Percentiles rank a stretch among this genome's conserved stretches.
Evolutionary conservation across 2,113 vertebrate species (phyloP).

Genomic region (Etheostoma spectabile): DNA sequence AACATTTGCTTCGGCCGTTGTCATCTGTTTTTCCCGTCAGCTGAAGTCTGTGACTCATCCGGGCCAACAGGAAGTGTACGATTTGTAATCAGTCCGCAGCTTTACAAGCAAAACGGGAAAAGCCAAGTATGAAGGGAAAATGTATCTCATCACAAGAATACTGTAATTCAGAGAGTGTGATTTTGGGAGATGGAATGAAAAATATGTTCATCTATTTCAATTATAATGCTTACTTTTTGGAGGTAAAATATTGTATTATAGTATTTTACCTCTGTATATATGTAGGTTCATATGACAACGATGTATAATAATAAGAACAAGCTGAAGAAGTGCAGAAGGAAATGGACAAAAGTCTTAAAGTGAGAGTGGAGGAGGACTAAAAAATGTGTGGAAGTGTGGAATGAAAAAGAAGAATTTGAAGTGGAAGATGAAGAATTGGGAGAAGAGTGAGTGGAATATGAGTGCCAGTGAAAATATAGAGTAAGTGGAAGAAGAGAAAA

Average conservation of each 20-base stretch:
- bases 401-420: neutral
- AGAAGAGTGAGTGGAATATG: neutral
- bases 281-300: no score
- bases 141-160: slow-evolving; percentile 9
- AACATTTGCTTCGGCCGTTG: slow-evolving; percentile 16
- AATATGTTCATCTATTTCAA: neutral
- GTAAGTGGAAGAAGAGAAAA: neutral
- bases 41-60: slow-evolving; percentile 18
- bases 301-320: neutral
- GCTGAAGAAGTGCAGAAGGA: neutral
- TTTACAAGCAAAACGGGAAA: slow-evolving; percentile 18
- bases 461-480: neutral
- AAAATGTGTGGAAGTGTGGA: neutral
- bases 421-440: neutral
- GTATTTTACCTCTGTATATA: no score
- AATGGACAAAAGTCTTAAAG: neutral
- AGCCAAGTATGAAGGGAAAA: neutral
- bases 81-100: slow-evolving; percentile 34
- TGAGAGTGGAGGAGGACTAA: neutral
- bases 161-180: neutral
- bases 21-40: slow-evolving; percentile 49
- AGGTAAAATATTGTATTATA: neutral
- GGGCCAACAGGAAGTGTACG: slow-evolving; percentile 33
- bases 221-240: neutral
- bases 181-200: neutral